Percentiles rank a stretch among this genome's conserved stretches.
Conservation (phyloP, 2,797 vertebrate genomes). For the Pangasius larnaudii region DNA sequence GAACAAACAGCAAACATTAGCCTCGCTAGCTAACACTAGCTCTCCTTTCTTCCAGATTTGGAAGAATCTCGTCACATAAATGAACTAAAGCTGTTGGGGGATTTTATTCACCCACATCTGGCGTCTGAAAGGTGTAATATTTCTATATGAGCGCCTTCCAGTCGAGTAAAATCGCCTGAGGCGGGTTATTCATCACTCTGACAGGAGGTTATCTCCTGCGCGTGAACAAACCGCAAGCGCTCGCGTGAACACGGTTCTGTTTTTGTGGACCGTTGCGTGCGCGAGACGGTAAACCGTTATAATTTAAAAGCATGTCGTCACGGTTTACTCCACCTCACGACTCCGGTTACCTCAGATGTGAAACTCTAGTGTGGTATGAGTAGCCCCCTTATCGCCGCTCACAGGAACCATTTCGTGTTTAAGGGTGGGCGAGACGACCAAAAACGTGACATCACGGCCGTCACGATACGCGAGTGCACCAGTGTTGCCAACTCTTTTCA, state of each 20-base stretch:
- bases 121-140: background rate
- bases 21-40: background rate
- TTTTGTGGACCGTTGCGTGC: background rate
- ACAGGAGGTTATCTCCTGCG: background rate
- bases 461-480: background rate
- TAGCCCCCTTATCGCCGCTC: background rate
- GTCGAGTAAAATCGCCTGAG: background rate
- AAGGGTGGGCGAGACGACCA: background rate
- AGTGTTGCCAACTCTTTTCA: background rate
- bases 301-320: background rate
- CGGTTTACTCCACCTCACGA: background rate
- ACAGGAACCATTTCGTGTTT: background rate
- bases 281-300: background rate
- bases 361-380: background rate
- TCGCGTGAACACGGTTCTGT: background rate
- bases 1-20: slow-evolving; percentile 11
- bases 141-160: background rate
- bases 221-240: background rate
- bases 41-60: background rate
- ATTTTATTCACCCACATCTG: background rate
- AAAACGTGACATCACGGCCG: background rate
- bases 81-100: background rate
- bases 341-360: background rate
- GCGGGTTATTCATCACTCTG: background rate
- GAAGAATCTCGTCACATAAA: background rate